Conservation (phyloP, 2,113 vertebrate genomes). For the Odontophorus gujanensis region DNA sequence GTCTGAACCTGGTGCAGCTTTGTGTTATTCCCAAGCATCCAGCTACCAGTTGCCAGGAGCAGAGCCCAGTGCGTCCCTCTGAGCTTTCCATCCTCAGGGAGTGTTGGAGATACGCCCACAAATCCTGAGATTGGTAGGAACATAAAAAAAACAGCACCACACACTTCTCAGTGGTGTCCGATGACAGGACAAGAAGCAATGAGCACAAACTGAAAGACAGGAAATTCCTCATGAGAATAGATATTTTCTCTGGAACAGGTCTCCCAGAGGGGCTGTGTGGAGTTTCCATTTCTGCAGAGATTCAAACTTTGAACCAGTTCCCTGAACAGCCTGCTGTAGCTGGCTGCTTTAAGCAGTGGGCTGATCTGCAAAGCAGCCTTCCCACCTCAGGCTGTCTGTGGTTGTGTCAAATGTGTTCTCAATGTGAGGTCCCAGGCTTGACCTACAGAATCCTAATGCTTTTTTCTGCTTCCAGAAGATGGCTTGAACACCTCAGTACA, state of each 20-base stretch:
- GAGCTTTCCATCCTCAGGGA: background rate
- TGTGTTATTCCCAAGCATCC: background rate
- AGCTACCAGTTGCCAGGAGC: background rate
- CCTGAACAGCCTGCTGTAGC: background rate
- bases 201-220: background rate
- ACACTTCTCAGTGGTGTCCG: background rate
- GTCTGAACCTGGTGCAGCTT: background rate
- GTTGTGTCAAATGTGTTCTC: background rate
- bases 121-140: background rate
- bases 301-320: background rate
- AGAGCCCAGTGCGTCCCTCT: background rate
- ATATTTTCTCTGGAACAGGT: background rate
- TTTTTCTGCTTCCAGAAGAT: background rate
- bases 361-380: background rate
- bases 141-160: background rate
- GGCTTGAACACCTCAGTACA: background rate
- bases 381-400: background rate
- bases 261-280: background rate
- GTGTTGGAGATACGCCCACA: background rate
- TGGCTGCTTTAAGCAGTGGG: background rate
- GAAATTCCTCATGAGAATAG: background rate
- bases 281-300: background rate
- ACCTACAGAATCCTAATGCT: background rate
- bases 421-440: background rate
- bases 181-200: background rate